These are phyloP conservation scores for Scrobipalpa costella DNA, from an alignment of 2,888 invertebrate genomes.

Conservation along the genomic window DNA sequence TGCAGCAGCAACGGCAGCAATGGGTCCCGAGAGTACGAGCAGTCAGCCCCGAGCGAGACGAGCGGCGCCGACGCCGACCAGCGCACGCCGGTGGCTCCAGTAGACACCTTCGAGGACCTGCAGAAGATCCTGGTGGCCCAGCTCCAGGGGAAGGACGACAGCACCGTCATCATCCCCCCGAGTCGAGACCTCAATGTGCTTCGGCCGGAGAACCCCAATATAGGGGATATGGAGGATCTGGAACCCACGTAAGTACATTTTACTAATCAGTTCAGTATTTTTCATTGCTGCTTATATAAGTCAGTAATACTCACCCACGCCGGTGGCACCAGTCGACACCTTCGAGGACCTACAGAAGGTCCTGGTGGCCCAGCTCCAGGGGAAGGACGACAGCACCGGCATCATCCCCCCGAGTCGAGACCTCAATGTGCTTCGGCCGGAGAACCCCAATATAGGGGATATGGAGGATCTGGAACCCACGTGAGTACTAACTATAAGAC, in stretches of 20 bases:
- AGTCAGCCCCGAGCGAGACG: constrained; percentile 70
- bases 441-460: constrained; percentile 87
- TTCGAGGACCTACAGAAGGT: constrained; percentile 83
- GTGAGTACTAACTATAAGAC: constrained; percentile 63
- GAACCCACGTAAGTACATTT: constrained; percentile 73
- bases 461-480: constrained; percentile 82
- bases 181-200: constrained; percentile 77
- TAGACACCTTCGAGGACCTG: constrained; percentile 84
- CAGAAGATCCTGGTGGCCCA: constrained; percentile 76
- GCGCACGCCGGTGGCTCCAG: constrained; percentile 67
- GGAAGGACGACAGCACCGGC: constrained; percentile 78
- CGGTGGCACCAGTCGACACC: constrained; percentile 78
- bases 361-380: constrained; percentile 74
- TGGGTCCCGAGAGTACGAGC: constrained; percentile 71
- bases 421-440: constrained; percentile 75
- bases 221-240: constrained; percentile 85
- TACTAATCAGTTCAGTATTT: too few relatives aligned
- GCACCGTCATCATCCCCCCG: constrained; percentile 74
- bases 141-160: constrained; percentile 77
- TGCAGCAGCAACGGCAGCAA: constrained; percentile 64
- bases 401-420: constrained; percentile 76
- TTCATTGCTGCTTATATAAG: too few relatives aligned
- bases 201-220: constrained; percentile 84
- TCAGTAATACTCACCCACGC: too few relatives aligned
- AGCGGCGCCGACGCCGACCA: constrained; percentile 60